Evolutionary conservation across 2,797 vertebrate species (phyloP).

Genomic region (Enteromius viviparus): DNA sequence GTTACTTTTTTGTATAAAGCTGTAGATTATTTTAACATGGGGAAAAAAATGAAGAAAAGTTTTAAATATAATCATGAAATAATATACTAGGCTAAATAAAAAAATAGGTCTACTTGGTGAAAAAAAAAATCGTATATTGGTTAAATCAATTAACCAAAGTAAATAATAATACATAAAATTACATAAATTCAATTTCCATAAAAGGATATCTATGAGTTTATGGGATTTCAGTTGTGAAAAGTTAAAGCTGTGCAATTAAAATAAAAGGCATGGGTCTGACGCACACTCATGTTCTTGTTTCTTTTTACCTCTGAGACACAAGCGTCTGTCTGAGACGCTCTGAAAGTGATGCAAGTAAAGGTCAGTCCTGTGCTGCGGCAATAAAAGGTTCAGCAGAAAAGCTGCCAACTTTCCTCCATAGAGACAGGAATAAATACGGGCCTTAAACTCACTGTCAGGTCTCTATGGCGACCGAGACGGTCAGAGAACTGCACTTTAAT

Average conservation of each 20-base stretch:
- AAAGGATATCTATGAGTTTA: neutral
- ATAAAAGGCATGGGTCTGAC: neutral
- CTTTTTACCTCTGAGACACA: neutral
- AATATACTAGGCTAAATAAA: neutral
- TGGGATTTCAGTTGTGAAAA: neutral
- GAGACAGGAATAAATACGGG: constrained; percentile 4
- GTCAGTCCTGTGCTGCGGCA: neutral
- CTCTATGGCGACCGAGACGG: constrained; percentile 7
- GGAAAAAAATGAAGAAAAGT: neutral
- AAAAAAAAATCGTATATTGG: neutral
- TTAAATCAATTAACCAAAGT: neutral
- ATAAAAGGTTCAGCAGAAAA: constrained; percentile 27
- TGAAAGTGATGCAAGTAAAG: neutral
- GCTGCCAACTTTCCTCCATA: neutral
- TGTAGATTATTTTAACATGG: neutral
- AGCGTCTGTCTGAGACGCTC: neutral
- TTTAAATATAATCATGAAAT: neutral
- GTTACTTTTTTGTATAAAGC: neutral
- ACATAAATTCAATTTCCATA: neutral
- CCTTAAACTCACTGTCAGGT: neutral
- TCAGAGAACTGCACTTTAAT: constrained; percentile 10
- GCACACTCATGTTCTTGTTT: neutral
- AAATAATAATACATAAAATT: neutral
- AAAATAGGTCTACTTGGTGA: neutral
- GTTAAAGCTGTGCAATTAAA: neutral